These are phyloP conservation scores for Merodon equestris DNA, from an alignment of 2,888 invertebrate species.

Conservation along the genomic window DNA sequence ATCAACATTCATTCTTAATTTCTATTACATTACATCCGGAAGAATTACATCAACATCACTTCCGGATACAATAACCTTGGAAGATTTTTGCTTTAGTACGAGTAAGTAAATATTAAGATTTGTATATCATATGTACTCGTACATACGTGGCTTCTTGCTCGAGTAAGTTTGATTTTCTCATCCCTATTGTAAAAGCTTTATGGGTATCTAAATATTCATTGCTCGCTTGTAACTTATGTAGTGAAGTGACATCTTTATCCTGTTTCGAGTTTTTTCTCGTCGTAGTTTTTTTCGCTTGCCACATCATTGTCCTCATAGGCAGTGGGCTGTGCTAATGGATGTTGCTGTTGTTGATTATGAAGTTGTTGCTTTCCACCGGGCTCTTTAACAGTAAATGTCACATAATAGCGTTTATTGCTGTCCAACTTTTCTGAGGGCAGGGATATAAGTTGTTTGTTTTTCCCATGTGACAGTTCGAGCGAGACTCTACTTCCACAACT, in stretches of 20 bases:
- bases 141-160: constrained; percentile 23
- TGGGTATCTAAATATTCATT: no score
- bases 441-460: constrained; percentile 91
- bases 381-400: constrained; percentile 94
- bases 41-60: no score
- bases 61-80: constrained; percentile 39
- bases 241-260: constrained; percentile 56
- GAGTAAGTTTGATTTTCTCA: constrained; percentile 29
- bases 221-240: no score
- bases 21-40: constrained; percentile 33
- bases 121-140: no score
- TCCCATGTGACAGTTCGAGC: constrained; percentile 90
- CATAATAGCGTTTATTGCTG: constrained; percentile 93
- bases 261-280: constrained; percentile 56
- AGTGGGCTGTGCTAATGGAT: constrained; percentile 14
- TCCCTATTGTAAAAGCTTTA: constrained; percentile 7
- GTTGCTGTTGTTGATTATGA: constrained; percentile 52
- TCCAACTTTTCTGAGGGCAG: constrained; percentile 92
- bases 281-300: constrained; percentile 44
- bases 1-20: constrained; percentile 50
- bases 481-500: constrained; percentile 81
- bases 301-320: constrained; percentile 15
- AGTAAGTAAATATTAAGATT: no score
- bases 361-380: constrained; percentile 70
- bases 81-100: constrained; percentile 48